phyloP scores from a whole-genome alignment of 2,888 invertebrate genomes.

The Catocala sponsa region DNA sequence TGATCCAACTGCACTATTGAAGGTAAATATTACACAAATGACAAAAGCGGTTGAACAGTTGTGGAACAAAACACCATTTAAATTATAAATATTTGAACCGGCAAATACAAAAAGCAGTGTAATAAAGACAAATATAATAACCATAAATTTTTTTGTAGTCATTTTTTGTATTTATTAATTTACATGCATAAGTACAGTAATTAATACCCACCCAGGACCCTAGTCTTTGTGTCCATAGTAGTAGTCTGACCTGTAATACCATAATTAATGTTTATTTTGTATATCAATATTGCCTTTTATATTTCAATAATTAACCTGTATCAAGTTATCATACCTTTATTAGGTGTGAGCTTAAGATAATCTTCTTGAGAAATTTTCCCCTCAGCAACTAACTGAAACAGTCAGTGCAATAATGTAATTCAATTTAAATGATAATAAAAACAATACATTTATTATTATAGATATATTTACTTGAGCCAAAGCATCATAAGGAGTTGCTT shows the following conservation, averaged over 20 bases:
- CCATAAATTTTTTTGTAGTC: not conserved
- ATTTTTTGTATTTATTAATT: not conserved
- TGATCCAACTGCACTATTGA: slow-evolving; percentile 35
- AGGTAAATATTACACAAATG: not conserved
- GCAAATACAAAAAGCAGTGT: not conserved
- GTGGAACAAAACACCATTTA: not conserved
- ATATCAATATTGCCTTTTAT: not conserved
- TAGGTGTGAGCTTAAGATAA: slow-evolving; percentile 80
- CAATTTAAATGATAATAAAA: slow-evolving; percentile 18
- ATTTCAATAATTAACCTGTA: not conserved
- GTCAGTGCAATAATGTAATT: slow-evolving; percentile 41
- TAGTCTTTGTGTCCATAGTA: slow-evolving; percentile 63
- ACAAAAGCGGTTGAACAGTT: not conserved
- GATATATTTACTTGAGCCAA: slow-evolving; percentile 79
- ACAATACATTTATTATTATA: slow-evolving; percentile 13
- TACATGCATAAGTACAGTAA: slow-evolving; percentile 8
- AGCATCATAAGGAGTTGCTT: slow-evolving; percentile 71
- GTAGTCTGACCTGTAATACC: slow-evolving; percentile 70
- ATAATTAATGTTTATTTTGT: slow-evolving; percentile 28
- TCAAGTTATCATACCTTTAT: slow-evolving; percentile 70
- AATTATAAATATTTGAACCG: not conserved
- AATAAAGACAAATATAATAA: not conserved
- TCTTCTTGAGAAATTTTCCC: slow-evolving; percentile 82
- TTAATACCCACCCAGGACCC: slow-evolving; percentile 71
- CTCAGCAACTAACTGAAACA: slow-evolving; percentile 83